Evolutionary conservation across 2,888 invertebrate species (phyloP).

Genomic region (Agriotes lineatus): DNA sequence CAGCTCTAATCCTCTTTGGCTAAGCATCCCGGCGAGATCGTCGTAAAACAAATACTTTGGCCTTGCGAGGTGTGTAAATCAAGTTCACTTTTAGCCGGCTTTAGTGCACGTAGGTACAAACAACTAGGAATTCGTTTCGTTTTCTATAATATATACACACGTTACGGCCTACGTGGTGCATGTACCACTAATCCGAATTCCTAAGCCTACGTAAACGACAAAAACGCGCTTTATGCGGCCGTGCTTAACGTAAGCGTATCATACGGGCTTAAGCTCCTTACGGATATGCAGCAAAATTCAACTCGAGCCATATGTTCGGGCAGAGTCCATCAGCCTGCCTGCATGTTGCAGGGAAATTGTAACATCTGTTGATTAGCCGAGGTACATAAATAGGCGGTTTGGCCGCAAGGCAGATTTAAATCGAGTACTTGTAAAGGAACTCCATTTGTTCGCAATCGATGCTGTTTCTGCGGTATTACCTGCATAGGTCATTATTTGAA

Average conservation of each 20-base stretch:
- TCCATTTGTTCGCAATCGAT: not conserved
- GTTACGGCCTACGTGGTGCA: slow-evolving; percentile 5
- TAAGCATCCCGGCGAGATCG: not conserved
- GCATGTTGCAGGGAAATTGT: not conserved
- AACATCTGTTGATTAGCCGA: slow-evolving; percentile 1
- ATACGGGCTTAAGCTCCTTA: slow-evolving; percentile 3
- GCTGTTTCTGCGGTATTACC: too few species aligned
- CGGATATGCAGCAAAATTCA: slow-evolving; percentile 3
- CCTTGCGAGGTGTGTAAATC: slow-evolving; percentile 4
- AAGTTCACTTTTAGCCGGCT: slow-evolving; percentile 15
- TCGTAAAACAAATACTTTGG: not conserved
- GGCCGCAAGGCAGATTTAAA: not conserved
- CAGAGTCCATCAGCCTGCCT: not conserved
- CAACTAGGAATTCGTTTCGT: slow-evolving; percentile 8
- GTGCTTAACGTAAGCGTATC: not conserved
- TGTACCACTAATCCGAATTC: slow-evolving; percentile 33
- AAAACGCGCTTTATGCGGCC: slow-evolving; percentile 12
- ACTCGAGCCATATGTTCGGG: slow-evolving; percentile 2
- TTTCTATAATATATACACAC: slow-evolving; percentile 13
- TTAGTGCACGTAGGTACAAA: slow-evolving; percentile 12
- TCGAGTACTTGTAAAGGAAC: not conserved
- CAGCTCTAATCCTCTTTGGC: not conserved
- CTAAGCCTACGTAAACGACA: slow-evolving; percentile 25
- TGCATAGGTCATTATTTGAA: too few species aligned
- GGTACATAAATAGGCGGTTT: not conserved